Conservation (phyloP, 2,888 invertebrate species). For the Hecatera dysodea region DNA sequence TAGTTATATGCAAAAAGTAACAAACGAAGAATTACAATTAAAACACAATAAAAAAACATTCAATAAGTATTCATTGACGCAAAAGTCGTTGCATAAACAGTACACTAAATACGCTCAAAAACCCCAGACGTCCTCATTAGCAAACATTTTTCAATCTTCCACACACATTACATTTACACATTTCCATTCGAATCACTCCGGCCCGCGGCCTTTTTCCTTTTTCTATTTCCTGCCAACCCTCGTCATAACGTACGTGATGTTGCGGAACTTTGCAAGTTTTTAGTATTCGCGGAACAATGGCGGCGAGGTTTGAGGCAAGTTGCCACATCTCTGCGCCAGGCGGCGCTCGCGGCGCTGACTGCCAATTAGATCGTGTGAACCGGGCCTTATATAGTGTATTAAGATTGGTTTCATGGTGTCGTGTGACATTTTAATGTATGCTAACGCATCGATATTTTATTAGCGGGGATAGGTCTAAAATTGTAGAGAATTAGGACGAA, state of each 20-base stretch:
- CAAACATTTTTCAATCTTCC: constrained; percentile 1
- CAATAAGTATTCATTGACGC: too few relatives aligned
- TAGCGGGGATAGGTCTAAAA: too few relatives aligned
- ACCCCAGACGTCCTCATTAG: neutral
- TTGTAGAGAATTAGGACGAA: too few relatives aligned
- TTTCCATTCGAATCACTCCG: neutral
- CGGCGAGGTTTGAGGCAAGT: constrained; percentile 31
- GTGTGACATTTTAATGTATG: neutral
- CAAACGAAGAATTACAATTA: too few relatives aligned
- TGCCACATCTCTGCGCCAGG: constrained; percentile 16
- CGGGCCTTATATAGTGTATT: constrained; percentile 6
- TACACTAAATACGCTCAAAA: too few relatives aligned
- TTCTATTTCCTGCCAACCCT: constrained; percentile 34
- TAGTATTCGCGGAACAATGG: constrained; percentile 24
- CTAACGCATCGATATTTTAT: too few relatives aligned
- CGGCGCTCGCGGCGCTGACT: constrained; percentile 19
- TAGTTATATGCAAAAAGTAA: too few relatives aligned
- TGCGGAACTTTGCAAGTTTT: constrained; percentile 27
- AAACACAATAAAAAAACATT: too few relatives aligned
- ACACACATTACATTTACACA: neutral
- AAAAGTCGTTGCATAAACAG: too few relatives aligned
- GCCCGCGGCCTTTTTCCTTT: neutral
- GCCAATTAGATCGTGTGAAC: constrained; percentile 29
- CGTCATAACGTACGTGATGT: constrained; percentile 13
- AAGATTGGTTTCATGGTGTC: neutral